Conservation (phyloP, 2,113 vertebrate genomes). For the Scolopax mira region DNA sequence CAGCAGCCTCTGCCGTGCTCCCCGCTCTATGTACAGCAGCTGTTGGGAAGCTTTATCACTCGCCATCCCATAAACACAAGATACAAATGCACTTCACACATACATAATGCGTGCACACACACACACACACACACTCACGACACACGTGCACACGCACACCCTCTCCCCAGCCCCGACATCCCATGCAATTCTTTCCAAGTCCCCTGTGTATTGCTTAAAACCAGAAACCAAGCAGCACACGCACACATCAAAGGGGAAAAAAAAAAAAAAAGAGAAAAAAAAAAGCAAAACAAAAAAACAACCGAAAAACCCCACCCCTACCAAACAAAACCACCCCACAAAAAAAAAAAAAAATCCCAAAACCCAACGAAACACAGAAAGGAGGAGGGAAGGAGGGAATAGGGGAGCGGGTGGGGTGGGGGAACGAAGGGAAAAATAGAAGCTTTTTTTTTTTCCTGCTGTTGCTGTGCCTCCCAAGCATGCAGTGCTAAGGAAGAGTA, state of each 20-base stretch:
- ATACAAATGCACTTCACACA: background rate
- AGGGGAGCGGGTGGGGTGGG: background rate
- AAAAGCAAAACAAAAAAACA: background rate
- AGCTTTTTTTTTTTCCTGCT: background rate
- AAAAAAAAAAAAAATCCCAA: background rate
- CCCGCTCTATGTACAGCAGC: background rate
- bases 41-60: background rate
- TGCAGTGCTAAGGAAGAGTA: constrained; percentile 17
- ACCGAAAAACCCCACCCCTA: background rate
- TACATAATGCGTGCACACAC: background rate
- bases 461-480: constrained; percentile 36
- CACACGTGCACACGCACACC: background rate
- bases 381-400: background rate
- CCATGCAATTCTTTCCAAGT: constrained; percentile 11
- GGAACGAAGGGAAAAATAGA: background rate
- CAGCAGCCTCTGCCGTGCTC: background rate
- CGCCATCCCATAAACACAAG: background rate
- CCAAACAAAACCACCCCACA: background rate
- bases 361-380: background rate
- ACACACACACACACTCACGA: background rate
- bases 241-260: background rate
- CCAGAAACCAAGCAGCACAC: background rate
- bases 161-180: background rate
- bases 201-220: background rate
- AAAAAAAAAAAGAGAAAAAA: no score